These are phyloP conservation scores for Sinhomidia bicolor DNA, from an alignment of 2,888 invertebrate genomes.

Conservation along the genomic window DNA sequence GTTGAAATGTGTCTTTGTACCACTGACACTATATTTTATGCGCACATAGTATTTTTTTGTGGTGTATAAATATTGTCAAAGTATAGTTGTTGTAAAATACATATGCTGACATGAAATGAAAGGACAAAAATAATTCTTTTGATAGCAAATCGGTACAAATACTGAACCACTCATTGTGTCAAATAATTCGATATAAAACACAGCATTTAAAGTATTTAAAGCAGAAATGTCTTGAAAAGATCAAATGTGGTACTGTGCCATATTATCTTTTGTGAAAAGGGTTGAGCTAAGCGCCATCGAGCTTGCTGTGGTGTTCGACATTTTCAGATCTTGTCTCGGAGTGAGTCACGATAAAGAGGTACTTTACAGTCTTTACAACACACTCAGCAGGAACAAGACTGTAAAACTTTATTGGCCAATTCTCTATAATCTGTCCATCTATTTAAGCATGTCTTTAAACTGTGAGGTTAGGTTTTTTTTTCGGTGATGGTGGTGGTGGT, in stretches of 20 bases:
- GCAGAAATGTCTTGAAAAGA: background rate
- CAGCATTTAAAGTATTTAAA: background rate
- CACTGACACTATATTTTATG: background rate
- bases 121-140: slow-evolving; percentile 30
- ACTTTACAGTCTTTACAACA: slow-evolving; percentile 62
- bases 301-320: background rate
- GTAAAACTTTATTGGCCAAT: slow-evolving; percentile 64
- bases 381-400: slow-evolving; percentile 61
- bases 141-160: slow-evolving; percentile 44
- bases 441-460: slow-evolving; percentile 29
- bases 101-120: background rate
- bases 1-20: background rate
- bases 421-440: slow-evolving; percentile 56
- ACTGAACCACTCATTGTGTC: slow-evolving; percentile 51
- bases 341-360: slow-evolving; percentile 68
- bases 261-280: background rate
- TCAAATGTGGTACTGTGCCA: background rate
- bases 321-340: slow-evolving; percentile 36
- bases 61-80: slow-evolving; percentile 6
- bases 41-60: background rate
- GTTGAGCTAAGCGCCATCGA: background rate
- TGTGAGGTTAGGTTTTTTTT: background rate
- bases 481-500: slow-evolving; percentile 18
- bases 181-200: background rate
- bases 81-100: slow-evolving; percentile 6